These are phyloP conservation scores for Latrodectus elegans DNA, from an alignment of 2,888 invertebrate genomes.

Conservation along the genomic window DNA sequence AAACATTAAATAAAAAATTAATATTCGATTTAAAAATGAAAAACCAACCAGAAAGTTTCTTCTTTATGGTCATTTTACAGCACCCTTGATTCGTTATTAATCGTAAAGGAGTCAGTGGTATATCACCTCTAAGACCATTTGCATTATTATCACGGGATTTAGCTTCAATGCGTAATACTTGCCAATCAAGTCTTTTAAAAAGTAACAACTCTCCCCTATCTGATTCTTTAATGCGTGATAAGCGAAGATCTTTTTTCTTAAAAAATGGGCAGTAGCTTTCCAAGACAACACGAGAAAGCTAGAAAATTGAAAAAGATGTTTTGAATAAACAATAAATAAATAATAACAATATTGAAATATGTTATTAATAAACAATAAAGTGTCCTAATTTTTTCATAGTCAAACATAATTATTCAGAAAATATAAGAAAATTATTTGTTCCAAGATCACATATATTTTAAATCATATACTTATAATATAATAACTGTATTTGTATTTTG, in stretches of 20 bases:
- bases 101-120: constrained; percentile 87
- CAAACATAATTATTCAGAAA: no score
- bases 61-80: constrained; percentile 96
- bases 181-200: constrained; percentile 97
- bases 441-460: no score
- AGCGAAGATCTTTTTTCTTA: constrained; percentile 88
- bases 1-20: no score
- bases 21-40: neutral
- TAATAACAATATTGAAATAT: no score
- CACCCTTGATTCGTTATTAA: constrained; percentile 94
- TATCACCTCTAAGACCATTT: constrained; percentile 80
- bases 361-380: no score
- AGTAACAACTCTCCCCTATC: constrained; percentile 91
- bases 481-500: no score
- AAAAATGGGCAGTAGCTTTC: constrained; percentile 96
- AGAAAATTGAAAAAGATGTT: constrained; percentile 52
- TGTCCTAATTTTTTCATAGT: no score
- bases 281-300: constrained; percentile 94
- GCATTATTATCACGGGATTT: constrained; percentile 69
- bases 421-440: no score
- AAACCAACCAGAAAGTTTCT: constrained; percentile 82
- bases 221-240: constrained; percentile 92
- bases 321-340: neutral
- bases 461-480: no score
- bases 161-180: constrained; percentile 95